A percentile compares a stretch with the other conserved stretches of the same genome.
Conservation (phyloP, 1,140 invertebrate genomes). For the Scaptomyza hsui region DNA sequence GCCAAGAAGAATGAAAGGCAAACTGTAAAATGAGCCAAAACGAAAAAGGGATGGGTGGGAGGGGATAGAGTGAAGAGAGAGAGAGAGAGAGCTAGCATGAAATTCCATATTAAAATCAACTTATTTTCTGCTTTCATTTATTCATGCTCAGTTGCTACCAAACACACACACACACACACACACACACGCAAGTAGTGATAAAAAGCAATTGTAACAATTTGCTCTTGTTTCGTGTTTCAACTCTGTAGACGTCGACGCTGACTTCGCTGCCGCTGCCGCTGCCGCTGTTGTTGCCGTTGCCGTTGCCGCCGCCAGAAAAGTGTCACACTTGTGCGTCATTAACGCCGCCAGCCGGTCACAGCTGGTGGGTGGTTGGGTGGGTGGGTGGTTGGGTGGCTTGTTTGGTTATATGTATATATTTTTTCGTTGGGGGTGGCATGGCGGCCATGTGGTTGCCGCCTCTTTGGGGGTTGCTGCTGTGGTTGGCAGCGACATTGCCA, state of each 20-base stretch:
- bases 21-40: slow-evolving; percentile 28
- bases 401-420: too few relatives aligned
- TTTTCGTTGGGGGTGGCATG: slow-evolving; percentile 36
- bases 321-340: slow-evolving; percentile 82
- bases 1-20: slow-evolving; percentile 14
- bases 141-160: slow-evolving; percentile 68
- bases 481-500: slow-evolving; percentile 77
- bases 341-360: slow-evolving; percentile 76
- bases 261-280: slow-evolving; percentile 11
- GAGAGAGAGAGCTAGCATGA: slow-evolving; percentile 60
- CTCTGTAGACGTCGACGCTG: slow-evolving; percentile 22
- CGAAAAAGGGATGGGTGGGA: not conserved
- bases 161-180: slow-evolving; percentile 38
- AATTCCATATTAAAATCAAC: slow-evolving; percentile 83
- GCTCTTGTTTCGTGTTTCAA: slow-evolving; percentile 60
- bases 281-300: slow-evolving; percentile 13
- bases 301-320: slow-evolving; percentile 46
- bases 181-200: slow-evolving; percentile 19
- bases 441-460: slow-evolving; percentile 41
- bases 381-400: slow-evolving; percentile 32
- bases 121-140: slow-evolving; percentile 82
- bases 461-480: slow-evolving; percentile 67
- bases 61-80: slow-evolving; percentile 10
- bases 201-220: slow-evolving; percentile 64
- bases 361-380: slow-evolving; percentile 72